A percentile compares a stretch with the other conserved stretches of the same genome.
phyloP scores from a whole-genome alignment of 2,113 vertebrate species.

The Gymnorhina tibicen region DNA sequence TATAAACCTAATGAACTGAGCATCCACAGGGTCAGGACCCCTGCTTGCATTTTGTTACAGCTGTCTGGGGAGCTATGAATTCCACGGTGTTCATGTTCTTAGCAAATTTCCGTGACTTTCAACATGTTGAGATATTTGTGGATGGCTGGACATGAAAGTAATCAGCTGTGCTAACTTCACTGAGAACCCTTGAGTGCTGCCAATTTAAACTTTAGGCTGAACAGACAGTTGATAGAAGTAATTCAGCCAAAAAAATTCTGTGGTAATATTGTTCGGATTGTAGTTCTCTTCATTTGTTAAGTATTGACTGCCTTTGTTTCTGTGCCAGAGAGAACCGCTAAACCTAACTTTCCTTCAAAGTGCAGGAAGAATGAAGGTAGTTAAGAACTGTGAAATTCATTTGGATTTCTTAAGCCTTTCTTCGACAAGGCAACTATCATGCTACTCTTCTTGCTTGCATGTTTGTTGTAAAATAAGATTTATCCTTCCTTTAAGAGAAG shows the following conservation, averaged over 20 bases:
- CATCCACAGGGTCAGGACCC: neutral
- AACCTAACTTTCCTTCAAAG: neutral
- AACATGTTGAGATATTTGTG: constrained; percentile 3
- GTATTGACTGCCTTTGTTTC: neutral
- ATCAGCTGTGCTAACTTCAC: constrained; percentile 14
- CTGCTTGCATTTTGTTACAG: neutral
- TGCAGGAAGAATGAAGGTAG: neutral
- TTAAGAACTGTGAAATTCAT: neutral
- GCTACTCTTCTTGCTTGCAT: neutral
- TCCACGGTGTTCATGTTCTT: neutral
- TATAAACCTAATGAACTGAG: neutral
- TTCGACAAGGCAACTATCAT: neutral
- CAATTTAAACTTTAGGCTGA: constrained; percentile 25
- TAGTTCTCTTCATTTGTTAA: neutral
- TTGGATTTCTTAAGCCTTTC: neutral
- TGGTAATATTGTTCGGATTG: neutral
- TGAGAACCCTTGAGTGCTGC: neutral
- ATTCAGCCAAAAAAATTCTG: neutral
- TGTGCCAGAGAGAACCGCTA: neutral
- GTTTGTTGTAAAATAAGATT: neutral
- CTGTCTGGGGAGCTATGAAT: neutral
- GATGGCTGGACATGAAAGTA: neutral
- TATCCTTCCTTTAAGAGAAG: neutral
- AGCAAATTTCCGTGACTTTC: constrained; percentile 13
- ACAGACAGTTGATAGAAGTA: neutral